Conservation (phyloP, 2,113 vertebrate species). For the Chlorodrepanis virens region DNA sequence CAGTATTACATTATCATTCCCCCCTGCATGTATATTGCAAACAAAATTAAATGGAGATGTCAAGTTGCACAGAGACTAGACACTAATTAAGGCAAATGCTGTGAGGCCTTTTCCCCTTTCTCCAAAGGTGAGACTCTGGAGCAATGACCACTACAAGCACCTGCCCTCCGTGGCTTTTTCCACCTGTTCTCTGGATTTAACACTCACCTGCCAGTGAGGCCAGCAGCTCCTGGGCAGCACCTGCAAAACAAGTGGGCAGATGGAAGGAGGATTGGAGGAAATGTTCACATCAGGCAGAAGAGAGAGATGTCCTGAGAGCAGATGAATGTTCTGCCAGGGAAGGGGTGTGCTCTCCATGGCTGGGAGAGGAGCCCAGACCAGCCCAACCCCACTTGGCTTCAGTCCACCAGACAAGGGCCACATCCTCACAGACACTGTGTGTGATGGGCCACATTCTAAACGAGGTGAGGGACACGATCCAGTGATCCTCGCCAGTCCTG, state of each 20-base stretch:
- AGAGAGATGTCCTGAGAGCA: neutral
- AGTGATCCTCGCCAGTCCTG: neutral
- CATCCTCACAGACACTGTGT: rapidly evolving
- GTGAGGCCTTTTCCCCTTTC: neutral
- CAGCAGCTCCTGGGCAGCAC: neutral
- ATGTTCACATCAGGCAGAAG: neutral
- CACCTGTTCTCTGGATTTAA: neutral
- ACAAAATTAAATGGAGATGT: conserved; percentile 70
- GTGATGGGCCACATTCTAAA: neutral
- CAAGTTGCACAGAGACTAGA: conserved; percentile 37
- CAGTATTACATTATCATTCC: conserved; percentile 55
- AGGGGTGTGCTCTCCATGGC: neutral
- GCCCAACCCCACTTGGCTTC: neutral
- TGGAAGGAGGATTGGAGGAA: neutral
- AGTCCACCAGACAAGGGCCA: neutral
- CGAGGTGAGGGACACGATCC: neutral
- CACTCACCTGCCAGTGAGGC: rapidly evolving
- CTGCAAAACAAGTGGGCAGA: neutral
- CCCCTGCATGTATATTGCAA: conserved; percentile 47
- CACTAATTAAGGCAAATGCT: conserved; percentile 35
- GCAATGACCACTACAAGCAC: neutral
- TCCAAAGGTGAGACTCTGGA: neutral
- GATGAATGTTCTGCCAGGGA: too few species aligned
- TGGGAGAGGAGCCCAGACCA: neutral
- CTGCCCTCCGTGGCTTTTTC: rapidly evolving